Conservation (phyloP, 2,113 vertebrate species). For the Gnathonemus echidnorhynchus region DNA sequence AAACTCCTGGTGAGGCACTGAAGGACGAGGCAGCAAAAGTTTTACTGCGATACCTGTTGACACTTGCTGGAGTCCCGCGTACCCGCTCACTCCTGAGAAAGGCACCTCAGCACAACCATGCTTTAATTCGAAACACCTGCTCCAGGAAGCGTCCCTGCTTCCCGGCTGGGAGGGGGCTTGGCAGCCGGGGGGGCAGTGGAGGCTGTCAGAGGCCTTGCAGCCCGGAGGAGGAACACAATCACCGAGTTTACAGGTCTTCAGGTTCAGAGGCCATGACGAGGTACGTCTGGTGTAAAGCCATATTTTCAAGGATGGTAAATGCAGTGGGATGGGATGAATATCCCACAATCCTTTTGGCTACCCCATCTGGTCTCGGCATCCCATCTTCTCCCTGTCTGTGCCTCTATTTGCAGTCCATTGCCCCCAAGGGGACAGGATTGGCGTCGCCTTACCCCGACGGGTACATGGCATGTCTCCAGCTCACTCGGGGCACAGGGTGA, state of each 20-base stretch:
- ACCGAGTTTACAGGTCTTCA: not conserved
- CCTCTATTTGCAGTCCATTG: not conserved
- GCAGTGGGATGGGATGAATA: not conserved
- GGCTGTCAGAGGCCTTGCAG: not conserved
- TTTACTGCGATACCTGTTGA: not conserved
- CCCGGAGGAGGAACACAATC: not conserved
- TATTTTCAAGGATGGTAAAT: not conserved
- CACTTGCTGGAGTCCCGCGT: not conserved
- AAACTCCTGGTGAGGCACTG: not conserved
- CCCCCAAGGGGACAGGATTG: not conserved
- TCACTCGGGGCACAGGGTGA: not conserved
- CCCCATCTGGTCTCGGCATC: not conserved
- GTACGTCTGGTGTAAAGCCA: not conserved
- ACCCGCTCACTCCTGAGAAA: not conserved
- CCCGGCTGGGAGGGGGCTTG: not conserved
- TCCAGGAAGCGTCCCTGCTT: not conserved
- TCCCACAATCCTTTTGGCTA: not conserved
- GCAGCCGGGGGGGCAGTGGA: not conserved
- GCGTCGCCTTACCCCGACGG: not conserved
- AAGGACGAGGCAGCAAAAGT: conserved; percentile 3
- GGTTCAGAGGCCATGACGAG: not conserved
- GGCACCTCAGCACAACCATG: not conserved
- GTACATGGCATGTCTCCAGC: not conserved
- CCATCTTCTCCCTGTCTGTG: not conserved
- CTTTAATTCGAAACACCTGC: conserved; percentile 13